A percentile compares a stretch with the other conserved stretches of the same genome.
phyloP scores from a whole-genome alignment of 2,888 invertebrate species.

The Griposia aprilina region DNA sequence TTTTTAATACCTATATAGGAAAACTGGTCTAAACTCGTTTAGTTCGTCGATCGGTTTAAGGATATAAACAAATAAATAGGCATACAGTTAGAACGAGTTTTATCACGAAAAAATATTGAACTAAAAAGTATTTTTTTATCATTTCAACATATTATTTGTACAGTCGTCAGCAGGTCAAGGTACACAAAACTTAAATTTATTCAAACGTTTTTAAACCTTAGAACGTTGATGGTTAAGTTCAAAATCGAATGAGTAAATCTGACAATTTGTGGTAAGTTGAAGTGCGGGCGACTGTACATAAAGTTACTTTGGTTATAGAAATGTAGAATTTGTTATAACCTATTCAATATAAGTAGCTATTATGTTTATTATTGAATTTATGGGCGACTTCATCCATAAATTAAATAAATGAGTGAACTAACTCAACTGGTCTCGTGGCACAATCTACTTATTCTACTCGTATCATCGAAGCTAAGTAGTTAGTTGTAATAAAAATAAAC shows the following conservation, averaged over 20 bases:
- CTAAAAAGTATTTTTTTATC: not conserved
- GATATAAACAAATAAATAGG: not conserved
- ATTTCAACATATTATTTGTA: not conserved
- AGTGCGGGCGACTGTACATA: too few species aligned
- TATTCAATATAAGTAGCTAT: not conserved
- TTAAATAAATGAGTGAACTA: not conserved
- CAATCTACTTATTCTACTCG: too few species aligned
- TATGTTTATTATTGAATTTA: not conserved
- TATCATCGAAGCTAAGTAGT: not conserved
- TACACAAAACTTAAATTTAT: too few species aligned
- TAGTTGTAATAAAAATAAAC: not conserved
- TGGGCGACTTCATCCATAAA: not conserved
- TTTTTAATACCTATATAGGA: not conserved
- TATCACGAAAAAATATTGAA: not conserved
- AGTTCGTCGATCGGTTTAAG: not conserved
- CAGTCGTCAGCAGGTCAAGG: too few species aligned
- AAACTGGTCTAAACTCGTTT: not conserved
- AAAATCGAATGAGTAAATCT: too few species aligned
- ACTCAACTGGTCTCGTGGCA: not conserved
- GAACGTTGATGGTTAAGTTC: too few species aligned
- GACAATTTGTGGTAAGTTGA: too few species aligned
- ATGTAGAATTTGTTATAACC: not conserved
- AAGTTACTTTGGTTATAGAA: not conserved
- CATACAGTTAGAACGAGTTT: not conserved
- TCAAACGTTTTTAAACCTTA: too few species aligned